A percentile compares a stretch with the other conserved stretches of the same genome.
phyloP scores from a whole-genome alignment of 1,140 invertebrate species.

The Pantala flavescens region DNA sequence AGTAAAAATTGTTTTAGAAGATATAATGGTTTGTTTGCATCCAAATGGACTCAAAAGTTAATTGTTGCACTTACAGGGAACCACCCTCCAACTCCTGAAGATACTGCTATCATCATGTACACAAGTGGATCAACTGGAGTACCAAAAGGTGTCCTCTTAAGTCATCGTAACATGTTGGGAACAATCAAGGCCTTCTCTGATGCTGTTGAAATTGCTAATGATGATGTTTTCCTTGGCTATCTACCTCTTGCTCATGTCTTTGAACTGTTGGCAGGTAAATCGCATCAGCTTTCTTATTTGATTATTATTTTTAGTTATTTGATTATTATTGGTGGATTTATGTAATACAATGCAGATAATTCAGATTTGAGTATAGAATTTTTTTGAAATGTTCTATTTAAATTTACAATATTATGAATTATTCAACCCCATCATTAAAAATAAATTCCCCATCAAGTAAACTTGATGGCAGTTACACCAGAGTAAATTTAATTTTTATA shows the following conservation, averaged over 20 bases:
- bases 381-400: no score
- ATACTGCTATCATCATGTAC: constrained; percentile 93
- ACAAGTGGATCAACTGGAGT: constrained; percentile 88
- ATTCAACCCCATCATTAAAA: no score
- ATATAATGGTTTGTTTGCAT: no score
- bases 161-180: constrained; percentile 82
- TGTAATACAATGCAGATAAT: no score
- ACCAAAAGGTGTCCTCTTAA: constrained; percentile 66
- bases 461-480: no score
- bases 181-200: constrained; percentile 81
- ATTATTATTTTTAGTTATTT: constrained; percentile 20
- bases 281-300: constrained; percentile 6
- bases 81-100: constrained; percentile 49
- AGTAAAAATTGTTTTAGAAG: no score
- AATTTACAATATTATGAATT: no score
- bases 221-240: constrained; percentile 88
- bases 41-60: background rate
- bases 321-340: constrained; percentile 17
- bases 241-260: constrained; percentile 95
- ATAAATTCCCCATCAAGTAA: no score
- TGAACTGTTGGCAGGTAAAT: constrained; percentile 70
- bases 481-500: no score
- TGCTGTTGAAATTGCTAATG: constrained; percentile 52
- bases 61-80: constrained; percentile 26
- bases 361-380: no score